Evolutionary conservation across 2,797 vertebrate species (phyloP), one percentile per base, ranked within the genome.

Genomic region (Pseudopleuronectes americanus): DNA sequence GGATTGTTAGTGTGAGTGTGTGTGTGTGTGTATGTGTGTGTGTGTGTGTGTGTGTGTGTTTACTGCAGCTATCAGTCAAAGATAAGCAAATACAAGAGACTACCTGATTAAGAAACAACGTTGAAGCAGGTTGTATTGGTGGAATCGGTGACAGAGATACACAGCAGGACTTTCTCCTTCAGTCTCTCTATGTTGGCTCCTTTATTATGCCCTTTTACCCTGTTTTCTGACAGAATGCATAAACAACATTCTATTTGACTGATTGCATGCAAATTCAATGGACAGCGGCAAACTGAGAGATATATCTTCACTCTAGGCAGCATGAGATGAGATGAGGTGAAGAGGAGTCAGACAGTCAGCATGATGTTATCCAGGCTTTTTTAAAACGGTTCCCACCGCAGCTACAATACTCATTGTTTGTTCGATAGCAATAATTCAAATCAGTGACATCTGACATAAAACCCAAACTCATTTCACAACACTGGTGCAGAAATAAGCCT

Each of bases 241-340:
- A 28, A 68, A 57, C 56, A 65, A 48, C 41, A 48, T 28, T 28
- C 3, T 33, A 41, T 73, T 60, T 66, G 57, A 8, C 52, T 66
- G 53, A 73, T 69, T 48, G 45, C 38, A 76, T 71, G 64, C 21
- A 71, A 59, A 76, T 80, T 53, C 9, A 16, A 49, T 24, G 31
- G 60, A 73, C 28, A 6, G 64, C 61, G 53, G 26, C 38, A 55
- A 58, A 57, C 51, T 24, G 60, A 54, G 57, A 52, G 52, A 53
- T 47, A 33, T 33, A 31, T 12, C 53, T 28, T 36, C 53, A 58
- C 53, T 33, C 52, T 21, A 22, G 64, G 73, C 64, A 68, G 36
- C 56, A 33, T 33, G 31, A 33, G 8, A 14, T 2, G 3, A 49
- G 23, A 21, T 16, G 21, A 57, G 48, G 33, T 76, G 60, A 62